phyloP scores from a whole-genome alignment of 2,797 vertebrate species.

The Apogon hyalosoma region DNA sequence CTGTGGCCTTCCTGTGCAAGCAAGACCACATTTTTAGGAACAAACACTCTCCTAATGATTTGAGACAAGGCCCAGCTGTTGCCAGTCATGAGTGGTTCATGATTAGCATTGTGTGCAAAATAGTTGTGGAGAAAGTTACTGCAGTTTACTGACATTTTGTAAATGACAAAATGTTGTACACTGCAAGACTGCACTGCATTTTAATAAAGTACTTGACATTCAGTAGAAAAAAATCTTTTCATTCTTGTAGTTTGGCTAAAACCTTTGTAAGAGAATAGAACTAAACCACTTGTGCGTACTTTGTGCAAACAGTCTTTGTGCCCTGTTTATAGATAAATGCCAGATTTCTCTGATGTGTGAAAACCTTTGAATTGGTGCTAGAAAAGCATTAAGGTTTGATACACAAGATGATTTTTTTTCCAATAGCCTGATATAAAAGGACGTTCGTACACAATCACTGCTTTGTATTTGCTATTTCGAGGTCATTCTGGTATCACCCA shows the following conservation, averaged over 20 bases:
- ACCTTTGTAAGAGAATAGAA: background rate
- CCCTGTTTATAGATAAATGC: background rate
- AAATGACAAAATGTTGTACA: conserved; percentile 4
- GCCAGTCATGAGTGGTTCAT: conserved; percentile 23
- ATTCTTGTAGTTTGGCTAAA: background rate
- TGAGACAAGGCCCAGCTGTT: conserved; percentile 50
- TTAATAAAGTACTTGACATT: background rate
- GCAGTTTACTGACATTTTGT: background rate
- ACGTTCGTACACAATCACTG: too few species aligned
- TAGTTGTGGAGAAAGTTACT: conserved; percentile 4
- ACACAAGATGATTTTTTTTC: too few species aligned
- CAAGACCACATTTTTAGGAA: conserved; percentile 17
- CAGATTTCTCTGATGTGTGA: background rate
- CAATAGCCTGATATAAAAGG: too few species aligned
- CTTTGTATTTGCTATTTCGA: background rate
- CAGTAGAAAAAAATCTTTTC: background rate
- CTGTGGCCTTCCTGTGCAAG: conserved; percentile 27
- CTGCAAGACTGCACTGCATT: too few species aligned
- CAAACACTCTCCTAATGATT: conserved; percentile 43
- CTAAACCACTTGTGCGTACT: background rate
- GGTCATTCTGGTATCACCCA: background rate
- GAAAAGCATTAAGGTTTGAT: background rate
- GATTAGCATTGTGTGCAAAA: conserved; percentile 27
- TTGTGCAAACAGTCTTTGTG: background rate
- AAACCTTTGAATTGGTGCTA: background rate